Evolutionary conservation across 2,113 vertebrate genomes (phyloP), one percentile per base, ranked within the genome.

Genomic region (Psophia crepitans): DNA sequence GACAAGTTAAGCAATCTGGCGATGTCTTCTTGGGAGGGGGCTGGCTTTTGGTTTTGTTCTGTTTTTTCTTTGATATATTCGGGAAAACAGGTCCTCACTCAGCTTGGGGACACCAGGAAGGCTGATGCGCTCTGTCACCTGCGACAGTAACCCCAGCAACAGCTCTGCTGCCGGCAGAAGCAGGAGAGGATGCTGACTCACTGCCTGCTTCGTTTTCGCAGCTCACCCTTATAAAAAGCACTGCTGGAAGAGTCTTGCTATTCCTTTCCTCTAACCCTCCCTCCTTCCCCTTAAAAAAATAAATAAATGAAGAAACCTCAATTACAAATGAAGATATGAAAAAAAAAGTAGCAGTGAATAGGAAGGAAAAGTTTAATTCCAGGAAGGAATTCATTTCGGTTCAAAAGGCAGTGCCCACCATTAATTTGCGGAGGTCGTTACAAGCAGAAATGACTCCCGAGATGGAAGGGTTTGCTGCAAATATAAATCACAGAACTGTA

Each of bases 161-260:
- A 92, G 95, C 92, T 79, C 77, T 4, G 90, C 90, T 92, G 87
- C 69, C 20, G 5, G 87, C 87, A 92, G 69, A 93, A 79, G 84
- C 89, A 92, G 91, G 69, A 95, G 92, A 87, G 76, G 95, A 96
- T 97, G 97, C 96, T 97, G 96, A 97, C 86, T 97, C 97, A 97
- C 94, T 89, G 94, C 96, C 90, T 78, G 94, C 95, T 28, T 64
- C 1, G 0, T 46, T 33, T 68, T 44, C 37, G 7, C 80, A 44
- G 95, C 85, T 96, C 93, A 63, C 64, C 88, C 94, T 64, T 26
- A 41, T 17, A 37, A n/a, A 58, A 43, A 86, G 43, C 92, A 17
- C 1, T 5, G 28, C 83, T 61, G 49, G 21, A 51, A 85, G 54
- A 77, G 63, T 0, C 79, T 35, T 12, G 51, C 60, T 78, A 16